Conservation (phyloP, 2,113 vertebrate species). For the Litocranius walleri region DNA sequence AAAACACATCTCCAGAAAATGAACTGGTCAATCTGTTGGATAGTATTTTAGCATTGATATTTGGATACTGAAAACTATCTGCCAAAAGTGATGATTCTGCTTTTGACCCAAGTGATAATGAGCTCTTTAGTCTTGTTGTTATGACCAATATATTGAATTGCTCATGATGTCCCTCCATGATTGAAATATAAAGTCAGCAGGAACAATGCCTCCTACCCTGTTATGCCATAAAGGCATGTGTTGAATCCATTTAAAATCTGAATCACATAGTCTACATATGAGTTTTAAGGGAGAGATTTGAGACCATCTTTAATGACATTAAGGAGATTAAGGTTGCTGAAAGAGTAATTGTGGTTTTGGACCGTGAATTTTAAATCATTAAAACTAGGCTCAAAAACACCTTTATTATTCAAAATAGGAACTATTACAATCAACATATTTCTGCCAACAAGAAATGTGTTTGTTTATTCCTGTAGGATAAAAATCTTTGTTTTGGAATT, state of each 20-base stretch:
- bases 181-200: not conserved
- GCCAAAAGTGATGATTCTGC: not conserved
- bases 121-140: not conserved
- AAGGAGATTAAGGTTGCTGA: not conserved
- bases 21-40: not conserved
- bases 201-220: not conserved
- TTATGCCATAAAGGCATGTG: not conserved
- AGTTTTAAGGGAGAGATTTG: not conserved
- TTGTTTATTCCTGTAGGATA: not conserved
- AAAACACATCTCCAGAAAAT: not conserved
- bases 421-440: not conserved
- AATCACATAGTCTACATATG: not conserved
- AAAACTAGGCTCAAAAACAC: not conserved
- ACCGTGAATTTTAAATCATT: not conserved
- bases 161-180: not conserved
- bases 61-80: not conserved
- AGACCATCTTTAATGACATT: not conserved
- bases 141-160: not conserved
- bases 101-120: not conserved
- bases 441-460: not conserved
- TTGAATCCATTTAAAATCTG: not conserved
- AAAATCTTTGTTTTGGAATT: not conserved
- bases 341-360: not conserved
- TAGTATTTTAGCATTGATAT: not conserved
- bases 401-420: not conserved